Percentiles rank a stretch among this genome's conserved stretches.
These are phyloP conservation scores for Stictonetta naevosa DNA, from an alignment of 2,113 vertebrate species.

Conservation along the genomic window DNA sequence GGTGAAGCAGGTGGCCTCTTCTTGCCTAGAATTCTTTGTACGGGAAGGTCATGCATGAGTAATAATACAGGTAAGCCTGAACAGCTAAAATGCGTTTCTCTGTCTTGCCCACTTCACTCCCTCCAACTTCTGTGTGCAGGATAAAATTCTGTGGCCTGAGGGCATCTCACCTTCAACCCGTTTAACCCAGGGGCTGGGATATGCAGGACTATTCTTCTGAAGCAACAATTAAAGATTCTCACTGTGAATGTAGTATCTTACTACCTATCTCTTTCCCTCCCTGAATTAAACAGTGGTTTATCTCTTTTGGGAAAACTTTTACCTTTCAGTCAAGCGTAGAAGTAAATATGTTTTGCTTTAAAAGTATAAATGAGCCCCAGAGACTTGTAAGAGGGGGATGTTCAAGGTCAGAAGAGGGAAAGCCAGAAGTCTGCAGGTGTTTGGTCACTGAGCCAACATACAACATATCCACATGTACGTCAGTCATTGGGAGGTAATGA, in stretches of 20 bases:
- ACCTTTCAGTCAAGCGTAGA: background rate
- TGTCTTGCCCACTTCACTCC: background rate
- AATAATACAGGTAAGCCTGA: background rate
- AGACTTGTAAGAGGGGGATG: background rate
- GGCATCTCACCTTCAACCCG: background rate
- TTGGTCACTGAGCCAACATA: background rate
- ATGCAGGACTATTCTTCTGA: fast-evolving
- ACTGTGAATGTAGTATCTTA: background rate
- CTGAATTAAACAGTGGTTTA: background rate
- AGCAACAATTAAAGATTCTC: background rate
- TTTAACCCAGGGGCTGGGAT: background rate
- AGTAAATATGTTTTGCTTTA: background rate
- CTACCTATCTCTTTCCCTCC: background rate
- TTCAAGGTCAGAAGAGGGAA: background rate
- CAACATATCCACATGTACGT: background rate
- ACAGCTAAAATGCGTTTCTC: background rate
- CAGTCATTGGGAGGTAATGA: background rate
- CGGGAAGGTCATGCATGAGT: background rate
- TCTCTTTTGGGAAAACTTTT: background rate
- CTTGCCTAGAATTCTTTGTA: background rate
- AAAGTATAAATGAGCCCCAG: background rate
- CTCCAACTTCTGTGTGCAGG: background rate
- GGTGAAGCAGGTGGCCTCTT: background rate
- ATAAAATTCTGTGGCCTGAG: background rate
- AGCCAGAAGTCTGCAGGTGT: background rate